These are phyloP conservation scores for Mercenaria mercenaria DNA, from an alignment of 1,140 invertebrate species.

Conservation along the genomic window DNA sequence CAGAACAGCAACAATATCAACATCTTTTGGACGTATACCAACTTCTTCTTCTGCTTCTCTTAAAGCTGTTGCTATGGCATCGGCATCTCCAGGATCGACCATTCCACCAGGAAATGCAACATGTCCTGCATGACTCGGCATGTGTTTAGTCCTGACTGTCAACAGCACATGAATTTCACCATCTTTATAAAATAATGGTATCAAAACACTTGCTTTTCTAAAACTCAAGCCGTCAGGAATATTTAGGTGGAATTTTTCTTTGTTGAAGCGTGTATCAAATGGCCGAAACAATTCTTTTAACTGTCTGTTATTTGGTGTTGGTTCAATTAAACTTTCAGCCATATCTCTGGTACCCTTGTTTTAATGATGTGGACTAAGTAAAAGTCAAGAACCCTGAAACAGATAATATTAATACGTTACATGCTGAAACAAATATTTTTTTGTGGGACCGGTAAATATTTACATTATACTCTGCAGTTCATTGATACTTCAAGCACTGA, in stretches of 20 bases:
- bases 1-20: slow-evolving; percentile 70
- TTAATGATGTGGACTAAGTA: too few relatives aligned
- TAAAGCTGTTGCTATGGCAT: slow-evolving; percentile 71
- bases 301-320: neutral
- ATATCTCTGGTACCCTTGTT: neutral
- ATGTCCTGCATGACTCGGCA: slow-evolving; percentile 64
- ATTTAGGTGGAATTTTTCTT: slow-evolving; percentile 3
- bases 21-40: slow-evolving; percentile 62
- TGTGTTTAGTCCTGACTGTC: slow-evolving; percentile 63
- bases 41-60: slow-evolving; percentile 77
- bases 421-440: too few relatives aligned
- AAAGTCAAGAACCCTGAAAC: too few relatives aligned
- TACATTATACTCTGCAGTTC: too few relatives aligned
- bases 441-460: too few relatives aligned
- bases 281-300: neutral
- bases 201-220: slow-evolving; percentile 70
- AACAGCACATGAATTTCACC: slow-evolving; percentile 64
- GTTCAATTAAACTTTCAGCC: neutral
- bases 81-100: slow-evolving; percentile 61
- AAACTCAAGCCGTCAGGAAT: neutral
- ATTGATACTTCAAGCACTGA: too few relatives aligned
- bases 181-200: slow-evolving; percentile 68
- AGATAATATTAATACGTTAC: too few relatives aligned
- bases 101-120: slow-evolving; percentile 76
- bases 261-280: slow-evolving; percentile 39